phyloP scores from a whole-genome alignment of 2,113 vertebrate genomes.

The Mystacornis crossleyi region DNA sequence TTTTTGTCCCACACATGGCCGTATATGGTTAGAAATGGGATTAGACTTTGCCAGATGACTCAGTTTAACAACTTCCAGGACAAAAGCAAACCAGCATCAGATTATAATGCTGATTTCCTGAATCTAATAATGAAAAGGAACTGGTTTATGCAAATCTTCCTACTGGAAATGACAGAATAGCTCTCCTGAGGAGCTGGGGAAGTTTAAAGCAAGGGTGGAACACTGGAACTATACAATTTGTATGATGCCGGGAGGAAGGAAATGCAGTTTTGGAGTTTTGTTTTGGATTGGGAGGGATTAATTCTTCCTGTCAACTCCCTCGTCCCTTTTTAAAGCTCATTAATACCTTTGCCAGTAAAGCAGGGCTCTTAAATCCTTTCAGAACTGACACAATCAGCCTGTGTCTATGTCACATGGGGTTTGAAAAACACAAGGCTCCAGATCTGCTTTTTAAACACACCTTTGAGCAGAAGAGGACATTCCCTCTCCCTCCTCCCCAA shows the following conservation, averaged over 20 bases:
- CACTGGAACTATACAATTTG: not conserved
- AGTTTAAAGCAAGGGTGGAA: not conserved
- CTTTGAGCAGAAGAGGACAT: not conserved
- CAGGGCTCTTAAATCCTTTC: not conserved
- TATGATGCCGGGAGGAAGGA: slow-evolving; percentile 68
- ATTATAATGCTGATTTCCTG: slow-evolving; percentile 53
- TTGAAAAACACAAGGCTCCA: not conserved
- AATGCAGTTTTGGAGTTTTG: slow-evolving; percentile 50
- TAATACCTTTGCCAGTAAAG: slow-evolving; percentile 31
- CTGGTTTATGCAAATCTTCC: slow-evolving; percentile 67
- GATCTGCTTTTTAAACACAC: not conserved
- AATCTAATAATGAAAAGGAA: slow-evolving; percentile 59
- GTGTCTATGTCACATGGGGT: not conserved
- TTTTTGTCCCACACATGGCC: slow-evolving; percentile 1
- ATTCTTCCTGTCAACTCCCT: slow-evolving; percentile 47
- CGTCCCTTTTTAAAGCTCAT: slow-evolving; percentile 4
- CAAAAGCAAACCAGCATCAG: slow-evolving; percentile 30
- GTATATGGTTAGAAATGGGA: slow-evolving; percentile 39
- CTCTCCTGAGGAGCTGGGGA: slow-evolving; percentile 33
- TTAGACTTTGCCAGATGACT: slow-evolving; percentile 31
- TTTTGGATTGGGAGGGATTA: slow-evolving; percentile 34
- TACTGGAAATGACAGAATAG: slow-evolving; percentile 75
- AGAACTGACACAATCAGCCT: not conserved
- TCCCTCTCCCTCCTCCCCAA: not conserved
- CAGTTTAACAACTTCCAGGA: slow-evolving; percentile 55